Percentiles rank a stretch among this genome's conserved stretches.
These are phyloP conservation scores for Cactoblastis cactorum DNA, from an alignment of 2,888 invertebrate genomes.

Conservation along the genomic window DNA sequence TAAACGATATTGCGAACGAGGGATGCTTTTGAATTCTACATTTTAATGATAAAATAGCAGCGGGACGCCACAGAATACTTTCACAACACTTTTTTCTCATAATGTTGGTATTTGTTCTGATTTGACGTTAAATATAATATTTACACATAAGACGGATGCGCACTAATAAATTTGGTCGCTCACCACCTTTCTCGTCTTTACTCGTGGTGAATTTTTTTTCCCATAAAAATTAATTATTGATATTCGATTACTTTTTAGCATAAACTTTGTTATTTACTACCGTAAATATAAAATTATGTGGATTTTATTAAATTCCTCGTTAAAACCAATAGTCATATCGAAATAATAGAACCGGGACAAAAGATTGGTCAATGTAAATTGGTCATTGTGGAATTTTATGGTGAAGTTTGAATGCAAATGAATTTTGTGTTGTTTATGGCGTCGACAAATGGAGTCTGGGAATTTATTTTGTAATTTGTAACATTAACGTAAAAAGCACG, in stretches of 20 bases:
- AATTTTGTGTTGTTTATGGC: slow-evolving; percentile 18
- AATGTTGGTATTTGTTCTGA: slow-evolving; percentile 44
- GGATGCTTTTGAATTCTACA: slow-evolving; percentile 54
- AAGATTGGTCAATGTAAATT: slow-evolving; percentile 13
- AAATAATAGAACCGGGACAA: not conserved
- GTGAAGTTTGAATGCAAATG: slow-evolving; percentile 17
- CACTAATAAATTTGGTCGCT: slow-evolving; percentile 25
- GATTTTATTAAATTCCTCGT: not conserved
- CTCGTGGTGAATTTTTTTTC: too few relatives aligned
- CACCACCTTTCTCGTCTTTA: slow-evolving; percentile 11
- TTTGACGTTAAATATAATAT: slow-evolving; percentile 36
- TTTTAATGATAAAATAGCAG: slow-evolving; percentile 73
- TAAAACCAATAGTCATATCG: not conserved
- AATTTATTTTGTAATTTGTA: too few relatives aligned
- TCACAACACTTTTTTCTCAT: slow-evolving; percentile 64
- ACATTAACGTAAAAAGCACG: slow-evolving; percentile 43
- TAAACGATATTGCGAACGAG: slow-evolving; percentile 60
- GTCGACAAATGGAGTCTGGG: slow-evolving; percentile 30
- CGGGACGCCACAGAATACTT: slow-evolving; percentile 66
- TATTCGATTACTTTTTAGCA: too few relatives aligned
- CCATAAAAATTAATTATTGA: too few relatives aligned
- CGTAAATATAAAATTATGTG: too few relatives aligned
- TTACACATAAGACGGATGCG: slow-evolving; percentile 42
- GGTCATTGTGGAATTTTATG: not conserved
- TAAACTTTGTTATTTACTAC: too few relatives aligned